Percentiles rank a stretch among this genome's conserved stretches.
Evolutionary conservation across 2,888 invertebrate species (phyloP).

Genomic region (Lepas anatifera): DNA sequence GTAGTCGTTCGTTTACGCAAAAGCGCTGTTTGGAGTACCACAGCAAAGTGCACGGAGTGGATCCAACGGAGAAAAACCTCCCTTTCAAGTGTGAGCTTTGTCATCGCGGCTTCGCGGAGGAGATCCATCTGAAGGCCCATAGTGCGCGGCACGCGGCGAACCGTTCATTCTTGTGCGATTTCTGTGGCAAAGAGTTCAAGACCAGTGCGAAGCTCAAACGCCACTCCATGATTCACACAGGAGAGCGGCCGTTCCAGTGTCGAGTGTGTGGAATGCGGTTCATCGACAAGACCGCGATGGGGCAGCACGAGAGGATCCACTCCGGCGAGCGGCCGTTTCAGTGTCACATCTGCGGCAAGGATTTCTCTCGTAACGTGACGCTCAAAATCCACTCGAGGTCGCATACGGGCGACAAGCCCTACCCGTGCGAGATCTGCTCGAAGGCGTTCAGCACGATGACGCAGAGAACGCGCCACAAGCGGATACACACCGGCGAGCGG

Average conservation of each 20-base stretch:
- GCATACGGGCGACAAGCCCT: not conserved
- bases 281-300: not conserved
- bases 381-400: not conserved
- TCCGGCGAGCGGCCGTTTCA: constrained; percentile 3
- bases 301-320: not conserved
- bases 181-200: constrained; percentile 6
- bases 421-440: not conserved
- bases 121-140: not conserved
- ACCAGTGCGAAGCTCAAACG: not conserved
- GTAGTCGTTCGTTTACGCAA: not conserved
- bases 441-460: not conserved
- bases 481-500: not conserved
- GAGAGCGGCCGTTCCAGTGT: not conserved
- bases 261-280: not conserved
- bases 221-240: not conserved
- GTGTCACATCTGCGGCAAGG: constrained; percentile 4
- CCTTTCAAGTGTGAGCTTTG: not conserved
- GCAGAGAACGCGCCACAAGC: not conserved
- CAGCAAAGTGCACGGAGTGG: not conserved
- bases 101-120: not conserved
- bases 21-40: not conserved
- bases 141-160: not conserved
- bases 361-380: constrained; percentile 3
- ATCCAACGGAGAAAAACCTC: not conserved
- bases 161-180: not conserved